These are phyloP conservation scores for Rhinolophus ferrumequinum DNA, from an alignment of 2,113 vertebrate genomes.

Conservation along the genomic window DNA sequence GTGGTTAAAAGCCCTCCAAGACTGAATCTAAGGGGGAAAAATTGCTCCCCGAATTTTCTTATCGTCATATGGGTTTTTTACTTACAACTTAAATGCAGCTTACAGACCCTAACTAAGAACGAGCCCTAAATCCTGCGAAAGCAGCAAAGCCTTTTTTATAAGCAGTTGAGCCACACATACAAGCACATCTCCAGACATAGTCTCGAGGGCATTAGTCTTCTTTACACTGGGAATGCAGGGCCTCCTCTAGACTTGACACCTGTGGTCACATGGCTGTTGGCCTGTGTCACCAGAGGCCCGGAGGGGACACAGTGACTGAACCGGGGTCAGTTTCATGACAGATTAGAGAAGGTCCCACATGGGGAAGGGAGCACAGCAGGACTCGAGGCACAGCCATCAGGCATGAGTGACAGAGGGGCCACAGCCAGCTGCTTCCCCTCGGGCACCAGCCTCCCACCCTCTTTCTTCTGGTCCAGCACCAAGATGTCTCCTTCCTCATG, in stretches of 20 bases:
- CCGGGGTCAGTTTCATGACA: background rate
- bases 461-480: background rate
- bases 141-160: background rate
- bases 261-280: no score
- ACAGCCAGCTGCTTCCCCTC: background rate
- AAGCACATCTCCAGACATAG: no score
- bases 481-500: background rate
- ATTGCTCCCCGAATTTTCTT: background rate
- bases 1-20: background rate
- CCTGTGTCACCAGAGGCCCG: no score
- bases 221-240: background rate
- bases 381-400: background rate
- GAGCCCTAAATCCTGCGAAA: background rate
- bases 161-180: background rate
- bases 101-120: background rate
- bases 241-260: background rate
- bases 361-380: background rate
- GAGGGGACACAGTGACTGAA: background rate
- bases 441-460: no score
- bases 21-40: background rate
- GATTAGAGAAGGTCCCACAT: background rate
- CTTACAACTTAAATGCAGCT: background rate
- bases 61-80: background rate
- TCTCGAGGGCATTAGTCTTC: background rate
- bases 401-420: background rate